Conservation (phyloP, 1,140 invertebrate species). For the Caligus rogercresseyi region DNA sequence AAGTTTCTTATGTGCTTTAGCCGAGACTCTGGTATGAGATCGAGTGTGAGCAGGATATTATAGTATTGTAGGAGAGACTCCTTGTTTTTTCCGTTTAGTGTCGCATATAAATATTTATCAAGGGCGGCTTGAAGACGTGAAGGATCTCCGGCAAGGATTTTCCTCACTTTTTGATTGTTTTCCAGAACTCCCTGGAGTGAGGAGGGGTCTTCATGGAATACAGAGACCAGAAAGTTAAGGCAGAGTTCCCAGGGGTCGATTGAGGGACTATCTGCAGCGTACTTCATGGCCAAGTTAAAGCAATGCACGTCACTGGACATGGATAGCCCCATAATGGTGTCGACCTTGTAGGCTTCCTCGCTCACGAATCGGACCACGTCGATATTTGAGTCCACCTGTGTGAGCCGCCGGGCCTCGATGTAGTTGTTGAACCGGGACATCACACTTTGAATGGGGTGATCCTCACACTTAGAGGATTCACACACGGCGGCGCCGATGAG, state of each 20-base stretch:
- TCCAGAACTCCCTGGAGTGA: not conserved
- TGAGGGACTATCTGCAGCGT: not conserved
- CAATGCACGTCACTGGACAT: not conserved
- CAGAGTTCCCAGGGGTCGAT: not conserved
- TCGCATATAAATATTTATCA: not conserved
- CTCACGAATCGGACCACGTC: not conserved
- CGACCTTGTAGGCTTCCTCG: not conserved
- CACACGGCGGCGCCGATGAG: not conserved
- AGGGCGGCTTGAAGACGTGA: not conserved
- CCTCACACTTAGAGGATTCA: not conserved
- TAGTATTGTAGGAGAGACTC: not conserved
- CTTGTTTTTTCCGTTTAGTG: not conserved
- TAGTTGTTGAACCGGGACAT: not conserved
- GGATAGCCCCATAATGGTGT: not conserved
- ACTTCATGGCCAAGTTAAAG: not conserved
- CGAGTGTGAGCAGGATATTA: not conserved
- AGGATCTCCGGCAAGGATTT: not conserved
- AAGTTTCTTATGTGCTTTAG: not conserved
- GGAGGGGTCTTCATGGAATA: not conserved
- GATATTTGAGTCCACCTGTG: not conserved
- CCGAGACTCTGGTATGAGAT: not conserved
- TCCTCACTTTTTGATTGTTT: not conserved
- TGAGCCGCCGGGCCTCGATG: not conserved
- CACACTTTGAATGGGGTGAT: not conserved
- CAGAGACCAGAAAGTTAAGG: not conserved